These are phyloP conservation scores for Mellivora capensis DNA, from an alignment of 2,113 vertebrate species.

Conservation along the genomic window DNA sequence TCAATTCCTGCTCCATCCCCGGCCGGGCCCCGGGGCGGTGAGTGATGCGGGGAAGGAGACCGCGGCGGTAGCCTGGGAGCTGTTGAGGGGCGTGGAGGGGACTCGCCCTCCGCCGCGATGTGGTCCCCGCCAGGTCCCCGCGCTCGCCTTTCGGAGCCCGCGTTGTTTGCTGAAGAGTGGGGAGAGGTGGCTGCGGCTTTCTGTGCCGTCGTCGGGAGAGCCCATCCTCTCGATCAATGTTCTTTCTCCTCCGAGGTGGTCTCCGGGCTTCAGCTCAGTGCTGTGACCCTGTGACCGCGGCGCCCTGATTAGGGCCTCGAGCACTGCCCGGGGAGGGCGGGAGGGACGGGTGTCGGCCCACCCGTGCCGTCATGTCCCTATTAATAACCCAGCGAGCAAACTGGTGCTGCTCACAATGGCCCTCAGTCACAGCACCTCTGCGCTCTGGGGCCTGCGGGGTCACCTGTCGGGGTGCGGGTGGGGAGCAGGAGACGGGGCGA, in stretches of 20 bases:
- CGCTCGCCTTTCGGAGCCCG: neutral
- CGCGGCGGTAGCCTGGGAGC: neutral
- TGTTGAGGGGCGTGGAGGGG: neutral
- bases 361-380: neutral
- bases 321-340: neutral
- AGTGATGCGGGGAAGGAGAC: neutral
- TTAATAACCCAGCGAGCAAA: neutral
- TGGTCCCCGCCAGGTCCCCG: neutral
- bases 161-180: neutral
- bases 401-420: neutral
- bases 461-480: neutral
- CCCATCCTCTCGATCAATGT: neutral
- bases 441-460: neutral
- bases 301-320: neutral
- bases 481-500: neutral
- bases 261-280: neutral
- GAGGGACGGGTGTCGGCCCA: neutral
- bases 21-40: constrained; percentile 17
- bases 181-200: neutral
- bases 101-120: neutral
- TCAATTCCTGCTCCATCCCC: neutral
- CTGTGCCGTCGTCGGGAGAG: too few species aligned
- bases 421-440: neutral
- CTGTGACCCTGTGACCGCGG: neutral
- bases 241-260: neutral